Evolutionary conservation across 1,140 invertebrate species (phyloP).

Genomic region (Drosophila burlai): DNA sequence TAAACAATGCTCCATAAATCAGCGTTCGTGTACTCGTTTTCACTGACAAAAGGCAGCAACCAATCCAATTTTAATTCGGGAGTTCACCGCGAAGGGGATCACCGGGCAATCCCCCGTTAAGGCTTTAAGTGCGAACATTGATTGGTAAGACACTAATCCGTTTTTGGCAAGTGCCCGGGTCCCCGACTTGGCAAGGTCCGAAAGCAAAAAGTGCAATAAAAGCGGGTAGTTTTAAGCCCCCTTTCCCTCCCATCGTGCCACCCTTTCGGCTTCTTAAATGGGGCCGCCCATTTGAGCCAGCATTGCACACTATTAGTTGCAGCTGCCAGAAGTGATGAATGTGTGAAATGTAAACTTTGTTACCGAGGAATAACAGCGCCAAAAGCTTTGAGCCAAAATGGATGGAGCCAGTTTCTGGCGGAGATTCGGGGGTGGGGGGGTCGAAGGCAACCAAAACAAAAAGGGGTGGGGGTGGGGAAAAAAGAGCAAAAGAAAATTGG

Average conservation of each 20-base stretch:
- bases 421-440: not conserved
- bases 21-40: not conserved
- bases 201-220: constrained; percentile 75
- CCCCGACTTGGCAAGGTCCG: constrained; percentile 62
- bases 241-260: not conserved
- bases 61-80: constrained; percentile 32
- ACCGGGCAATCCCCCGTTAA: constrained; percentile 43
- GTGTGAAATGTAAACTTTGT: constrained; percentile 84
- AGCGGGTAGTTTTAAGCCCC: constrained; percentile 44
- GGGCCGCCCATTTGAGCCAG: constrained; percentile 71
- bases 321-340: constrained; percentile 84
- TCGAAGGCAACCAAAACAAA: constrained; percentile 12
- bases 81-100: constrained; percentile 22
- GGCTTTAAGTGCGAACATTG: constrained; percentile 75
- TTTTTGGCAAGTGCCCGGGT: constrained; percentile 75
- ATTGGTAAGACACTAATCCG: constrained; percentile 78
- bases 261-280: constrained; percentile 58
- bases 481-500: constrained; percentile 1
- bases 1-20: constrained; percentile 40
- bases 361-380: constrained; percentile 79
- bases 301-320: constrained; percentile 83
- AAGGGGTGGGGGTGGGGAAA: not conserved
- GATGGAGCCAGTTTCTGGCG: constrained; percentile 36
- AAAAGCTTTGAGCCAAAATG: constrained; percentile 67
- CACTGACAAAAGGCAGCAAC: not conserved